Percentiles rank a stretch among this genome's conserved stretches.
Conservation (phyloP, 2,888 invertebrate species). For the Anodontia alba region DNA sequence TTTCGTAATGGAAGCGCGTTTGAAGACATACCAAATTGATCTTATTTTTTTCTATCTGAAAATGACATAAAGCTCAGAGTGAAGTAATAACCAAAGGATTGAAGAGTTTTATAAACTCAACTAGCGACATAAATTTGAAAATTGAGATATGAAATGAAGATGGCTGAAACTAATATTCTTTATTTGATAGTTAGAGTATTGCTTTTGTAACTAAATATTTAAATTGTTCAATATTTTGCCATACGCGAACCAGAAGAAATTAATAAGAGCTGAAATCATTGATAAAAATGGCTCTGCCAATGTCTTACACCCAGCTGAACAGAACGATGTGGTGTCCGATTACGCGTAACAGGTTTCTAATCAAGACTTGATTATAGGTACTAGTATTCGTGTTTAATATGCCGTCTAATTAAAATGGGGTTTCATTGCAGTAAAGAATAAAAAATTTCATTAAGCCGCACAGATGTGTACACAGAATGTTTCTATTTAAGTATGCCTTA, state of each 20-base stretch:
- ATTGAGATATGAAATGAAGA: conserved; percentile 6
- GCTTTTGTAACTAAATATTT: conserved; percentile 11
- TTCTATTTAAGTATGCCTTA: not conserved
- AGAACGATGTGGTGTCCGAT: not conserved
- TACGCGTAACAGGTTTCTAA: conserved; percentile 15
- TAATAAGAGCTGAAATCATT: not conserved
- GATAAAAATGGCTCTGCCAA: not conserved
- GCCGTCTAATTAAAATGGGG: not conserved
- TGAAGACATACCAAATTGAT: no score
- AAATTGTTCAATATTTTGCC: conserved; percentile 14
- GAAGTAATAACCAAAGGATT: not conserved
- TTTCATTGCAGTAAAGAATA: not conserved
- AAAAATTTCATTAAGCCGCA: not conserved
- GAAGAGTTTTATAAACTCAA: not conserved
- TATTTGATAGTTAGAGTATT: conserved; percentile 20
- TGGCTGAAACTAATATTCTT: not conserved
- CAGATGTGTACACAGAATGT: not conserved
- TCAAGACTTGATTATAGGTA: conserved; percentile 10
- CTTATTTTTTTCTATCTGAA: no score
- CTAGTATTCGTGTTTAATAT: conserved; percentile 15
- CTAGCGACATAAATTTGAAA: not conserved
- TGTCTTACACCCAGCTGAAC: not conserved
- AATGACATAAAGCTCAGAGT: not conserved
- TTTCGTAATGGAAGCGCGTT: no score
- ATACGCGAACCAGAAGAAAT: not conserved